A percentile compares a stretch with the other conserved stretches of the same genome.
These are phyloP conservation scores for Spialia ferax DNA, from an alignment of 2,888 invertebrate species.

Conservation along the genomic window DNA sequence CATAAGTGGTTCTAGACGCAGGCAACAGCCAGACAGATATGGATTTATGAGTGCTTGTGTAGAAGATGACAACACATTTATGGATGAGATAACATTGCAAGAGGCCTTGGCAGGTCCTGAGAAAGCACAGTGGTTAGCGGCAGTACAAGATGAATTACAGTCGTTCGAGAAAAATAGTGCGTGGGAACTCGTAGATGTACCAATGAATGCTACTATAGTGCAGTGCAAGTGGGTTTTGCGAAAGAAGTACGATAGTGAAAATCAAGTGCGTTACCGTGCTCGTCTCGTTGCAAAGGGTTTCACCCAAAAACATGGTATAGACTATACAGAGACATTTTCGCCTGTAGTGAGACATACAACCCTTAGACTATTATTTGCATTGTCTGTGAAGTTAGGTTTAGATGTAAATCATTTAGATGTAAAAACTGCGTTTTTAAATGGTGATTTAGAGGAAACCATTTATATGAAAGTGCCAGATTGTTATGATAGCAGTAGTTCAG, in stretches of 20 bases:
- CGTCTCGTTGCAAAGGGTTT: slow-evolving; percentile 13
- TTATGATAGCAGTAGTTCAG: slow-evolving; percentile 23
- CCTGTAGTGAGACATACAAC: slow-evolving; percentile 43
- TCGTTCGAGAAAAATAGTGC: slow-evolving; percentile 14
- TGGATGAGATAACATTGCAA: slow-evolving; percentile 18
- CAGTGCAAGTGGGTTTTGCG: not conserved
- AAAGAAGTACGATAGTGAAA: not conserved
- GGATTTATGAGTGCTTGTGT: slow-evolving; percentile 30
- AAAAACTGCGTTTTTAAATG: slow-evolving; percentile 44
- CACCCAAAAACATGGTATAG: slow-evolving; percentile 41
- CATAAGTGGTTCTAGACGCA: not conserved
- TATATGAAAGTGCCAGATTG: slow-evolving; percentile 40
- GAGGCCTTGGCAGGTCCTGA: slow-evolving; percentile 5
- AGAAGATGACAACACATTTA: slow-evolving; percentile 13
- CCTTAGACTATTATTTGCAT: slow-evolving; percentile 42
- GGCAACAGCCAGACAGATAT: not conserved
- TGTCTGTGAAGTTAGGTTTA: slow-evolving; percentile 36
- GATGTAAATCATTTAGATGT: slow-evolving; percentile 4
- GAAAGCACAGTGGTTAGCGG: not conserved
- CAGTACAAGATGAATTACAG: slow-evolving; percentile 2
- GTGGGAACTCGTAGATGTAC: slow-evolving; percentile 10
- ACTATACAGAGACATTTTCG: slow-evolving; percentile 44
- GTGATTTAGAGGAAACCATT: slow-evolving; percentile 38
- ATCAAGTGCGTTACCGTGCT: not conserved
- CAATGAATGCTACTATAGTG: not conserved